Conservation (phyloP, 1,140 invertebrate genomes). For the Bombus consobrinus region DNA sequence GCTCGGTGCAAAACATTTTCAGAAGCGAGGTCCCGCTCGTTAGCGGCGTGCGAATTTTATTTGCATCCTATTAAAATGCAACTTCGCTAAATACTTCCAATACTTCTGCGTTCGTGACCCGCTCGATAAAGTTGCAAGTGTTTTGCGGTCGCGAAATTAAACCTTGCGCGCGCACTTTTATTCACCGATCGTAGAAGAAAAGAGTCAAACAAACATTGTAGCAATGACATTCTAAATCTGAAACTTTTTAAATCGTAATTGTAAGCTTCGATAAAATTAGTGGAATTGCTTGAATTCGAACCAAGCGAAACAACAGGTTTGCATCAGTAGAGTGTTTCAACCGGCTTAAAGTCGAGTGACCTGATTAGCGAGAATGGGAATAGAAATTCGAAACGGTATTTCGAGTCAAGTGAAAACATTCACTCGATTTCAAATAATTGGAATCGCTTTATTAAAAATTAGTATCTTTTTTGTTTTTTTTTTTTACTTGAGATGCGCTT, state of each 20-base stretch:
- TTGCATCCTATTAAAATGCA: conserved; percentile 52
- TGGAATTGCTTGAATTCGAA: no score
- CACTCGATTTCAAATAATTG: no score
- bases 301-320: no score
- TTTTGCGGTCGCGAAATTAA: neutral
- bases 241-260: neutral
- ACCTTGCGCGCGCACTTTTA: neutral
- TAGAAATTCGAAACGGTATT: no score
- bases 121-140: conserved; percentile 33
- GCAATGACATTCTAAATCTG: neutral
- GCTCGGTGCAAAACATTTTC: conserved; percentile 18
- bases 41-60: conserved; percentile 26
- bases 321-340: no score
- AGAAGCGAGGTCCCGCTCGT: conserved; percentile 23
- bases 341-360: no score
- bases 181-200: neutral
- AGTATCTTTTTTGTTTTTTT: no score
- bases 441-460: no score
- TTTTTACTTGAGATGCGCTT: no score
- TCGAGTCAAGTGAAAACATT: no score
- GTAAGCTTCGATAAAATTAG: no score
- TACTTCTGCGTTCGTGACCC: conserved; percentile 4
- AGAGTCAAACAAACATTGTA: neutral
- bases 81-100: conserved; percentile 41
- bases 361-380: no score